phyloP scores from a whole-genome alignment of 2,113 vertebrate species.

The Micronycteris hirsuta region DNA sequence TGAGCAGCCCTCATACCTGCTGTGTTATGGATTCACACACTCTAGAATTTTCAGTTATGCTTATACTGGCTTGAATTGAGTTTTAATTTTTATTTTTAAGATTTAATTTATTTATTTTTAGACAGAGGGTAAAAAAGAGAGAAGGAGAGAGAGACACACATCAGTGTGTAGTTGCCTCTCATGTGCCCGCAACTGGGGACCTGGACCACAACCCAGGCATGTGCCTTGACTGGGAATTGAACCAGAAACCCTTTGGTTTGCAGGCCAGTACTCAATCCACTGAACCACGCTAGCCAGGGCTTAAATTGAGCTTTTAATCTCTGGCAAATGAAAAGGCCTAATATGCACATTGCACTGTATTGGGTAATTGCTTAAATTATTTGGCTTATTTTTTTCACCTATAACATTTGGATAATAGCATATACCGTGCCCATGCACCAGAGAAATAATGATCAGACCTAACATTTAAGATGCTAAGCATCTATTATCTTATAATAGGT shows the following conservation, averaged over 20 bases:
- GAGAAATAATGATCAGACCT: neutral
- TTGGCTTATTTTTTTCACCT: neutral
- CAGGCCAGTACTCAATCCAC: no score
- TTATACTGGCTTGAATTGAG: neutral
- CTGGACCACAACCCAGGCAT: no score
- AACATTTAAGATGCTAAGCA: neutral
- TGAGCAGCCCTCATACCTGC: no score
- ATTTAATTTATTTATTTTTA: no score
- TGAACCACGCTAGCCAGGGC: no score
- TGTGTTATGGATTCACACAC: neutral
- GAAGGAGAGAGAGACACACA: no score
- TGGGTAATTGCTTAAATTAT: neutral
- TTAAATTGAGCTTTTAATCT: neutral
- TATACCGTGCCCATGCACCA: neutral
- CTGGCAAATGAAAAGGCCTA: neutral
- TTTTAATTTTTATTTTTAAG: neutral
- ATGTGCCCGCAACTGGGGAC: no score
- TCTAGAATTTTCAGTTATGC: neutral
- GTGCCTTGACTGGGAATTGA: no score
- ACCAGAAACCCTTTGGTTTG: no score
- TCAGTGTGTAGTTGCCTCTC: no score
- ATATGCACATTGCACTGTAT: neutral
- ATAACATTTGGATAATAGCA: neutral
- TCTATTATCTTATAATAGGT: neutral
- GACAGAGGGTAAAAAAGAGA: no score